Base-by-base conservation (phyloP, 2,113 vertebrate species). In the Oxyura jamaicensis region DNA sequence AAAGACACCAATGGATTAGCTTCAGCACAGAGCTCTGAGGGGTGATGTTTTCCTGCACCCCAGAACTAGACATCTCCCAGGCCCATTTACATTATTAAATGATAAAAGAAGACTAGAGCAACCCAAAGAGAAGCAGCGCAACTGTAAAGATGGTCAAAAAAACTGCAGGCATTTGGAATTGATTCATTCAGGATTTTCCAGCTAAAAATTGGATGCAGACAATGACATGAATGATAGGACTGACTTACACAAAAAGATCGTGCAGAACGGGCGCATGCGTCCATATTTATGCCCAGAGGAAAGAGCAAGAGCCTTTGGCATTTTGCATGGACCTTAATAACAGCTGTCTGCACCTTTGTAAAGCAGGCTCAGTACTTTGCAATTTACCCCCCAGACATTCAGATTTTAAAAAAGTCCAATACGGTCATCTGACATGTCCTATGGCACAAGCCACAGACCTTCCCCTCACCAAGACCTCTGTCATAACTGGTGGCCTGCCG, bases 401-500 rank as follows among this genome's bases (percentile, higher is more conserved):
- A 39, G 42, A 35, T 18, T 16, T 19, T 10, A 19, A 67, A 26
- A 72, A 59, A 35, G 35, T 75, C 60, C 39, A 75, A 6, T 25
- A 42, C 2, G 6, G 29, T 39, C 36, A 88, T 33, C 76, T 83
- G 60, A 69, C 11, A 33, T 48, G 35, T 72, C 35, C 62, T 58
- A 8, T 2, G 2, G 36, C 56, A 28, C 56, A 89, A 63, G 35
- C 13, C 39, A 82, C 46, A 86, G 86, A 84, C 78, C 18, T 35
- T 81, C 16, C 31, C n/a, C 39, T 59, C 46, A 18, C 9, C 10
- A 15, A 10, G 10, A 62, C 23, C 31, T 65, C 26, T 69, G 71
- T 22, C 22, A 6, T 12, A 76, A 69, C 35, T 8, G 10, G 59
- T 33, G 80, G 74, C 18, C n/a, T 28, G 6, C 13, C 0, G 0